A percentile compares a stretch with the other conserved stretches of the same genome.
Conservation (phyloP, 92 coral and sea anemone genomes). For the Palythoa grandis region DNA sequence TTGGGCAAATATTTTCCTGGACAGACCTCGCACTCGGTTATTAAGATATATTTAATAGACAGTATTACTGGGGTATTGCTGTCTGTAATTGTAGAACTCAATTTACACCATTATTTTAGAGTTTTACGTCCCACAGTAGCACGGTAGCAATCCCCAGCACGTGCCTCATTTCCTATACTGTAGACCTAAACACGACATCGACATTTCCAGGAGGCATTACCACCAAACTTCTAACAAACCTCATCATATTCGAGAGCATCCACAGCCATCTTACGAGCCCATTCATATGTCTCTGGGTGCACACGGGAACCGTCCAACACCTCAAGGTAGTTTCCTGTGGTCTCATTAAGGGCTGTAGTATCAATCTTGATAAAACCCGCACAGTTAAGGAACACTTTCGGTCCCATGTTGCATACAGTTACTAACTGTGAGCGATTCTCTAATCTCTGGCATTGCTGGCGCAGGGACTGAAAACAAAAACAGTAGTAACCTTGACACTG, state of each 20-base stretch:
- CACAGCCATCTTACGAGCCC: slow-evolving; percentile 99
- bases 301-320: slow-evolving; percentile 97
- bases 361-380: slow-evolving; percentile 98
- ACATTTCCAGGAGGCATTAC: too few relatives aligned
- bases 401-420: slow-evolving; percentile 96
- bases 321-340: slow-evolving; percentile 88
- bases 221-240: slow-evolving; percentile 35
- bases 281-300: slow-evolving; percentile 98
- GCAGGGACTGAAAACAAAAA: slow-evolving; percentile 66
- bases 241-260: slow-evolving; percentile 97
- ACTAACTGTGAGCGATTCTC: slow-evolving; percentile 99
- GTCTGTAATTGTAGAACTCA: too few relatives aligned
- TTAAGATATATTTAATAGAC: too few relatives aligned
- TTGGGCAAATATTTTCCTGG: too few relatives aligned
- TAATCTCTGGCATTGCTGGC: slow-evolving; percentile 90
- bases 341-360: slow-evolving; percentile 86
- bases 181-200: too few relatives aligned
- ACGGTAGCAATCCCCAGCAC: too few relatives aligned
- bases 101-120: too few relatives aligned
- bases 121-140: too few relatives aligned
- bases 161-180: too few relatives aligned
- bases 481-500: too few relatives aligned
- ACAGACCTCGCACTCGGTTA: too few relatives aligned
- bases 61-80: too few relatives aligned
- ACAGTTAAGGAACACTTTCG: slow-evolving; percentile 93